Evolutionary conservation across 2,888 invertebrate species (phyloP).

Genomic region (Trichacis sp.): DNA sequence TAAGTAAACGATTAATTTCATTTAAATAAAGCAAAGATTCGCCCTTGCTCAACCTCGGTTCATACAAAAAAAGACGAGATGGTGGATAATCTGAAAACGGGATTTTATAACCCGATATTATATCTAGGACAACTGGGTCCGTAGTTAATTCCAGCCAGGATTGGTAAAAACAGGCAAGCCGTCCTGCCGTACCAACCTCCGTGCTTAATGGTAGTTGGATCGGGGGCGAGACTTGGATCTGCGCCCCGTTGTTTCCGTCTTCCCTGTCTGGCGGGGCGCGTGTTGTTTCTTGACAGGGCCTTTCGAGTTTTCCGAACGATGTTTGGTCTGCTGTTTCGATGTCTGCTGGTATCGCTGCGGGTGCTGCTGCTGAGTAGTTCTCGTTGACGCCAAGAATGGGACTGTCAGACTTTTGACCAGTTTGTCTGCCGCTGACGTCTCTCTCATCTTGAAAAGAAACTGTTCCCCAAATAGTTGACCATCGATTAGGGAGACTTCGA

Average conservation of each 20-base stretch:
- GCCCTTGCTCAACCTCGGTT: constrained; percentile 1
- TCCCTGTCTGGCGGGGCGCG: not conserved
- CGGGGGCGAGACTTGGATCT: not conserved
- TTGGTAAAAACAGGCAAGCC: not conserved
- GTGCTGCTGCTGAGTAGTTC: too few relatives aligned
- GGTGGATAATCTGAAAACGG: constrained; percentile 11
- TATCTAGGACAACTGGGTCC: not conserved
- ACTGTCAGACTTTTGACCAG: constrained; percentile 13
- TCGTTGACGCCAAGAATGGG: not conserved
- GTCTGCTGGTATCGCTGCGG: not conserved
- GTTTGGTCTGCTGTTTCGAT: not conserved
- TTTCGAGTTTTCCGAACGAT: not conserved
- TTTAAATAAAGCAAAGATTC: not conserved
- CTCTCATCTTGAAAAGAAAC: constrained; percentile 18
- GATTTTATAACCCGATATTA: constrained; percentile 20
- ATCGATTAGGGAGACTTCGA: constrained; percentile 19
- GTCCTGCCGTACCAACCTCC: not conserved
- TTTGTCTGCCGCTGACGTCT: constrained; percentile 22
- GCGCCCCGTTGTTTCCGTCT: not conserved
- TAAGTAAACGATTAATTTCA: constrained; percentile 1
- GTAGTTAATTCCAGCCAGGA: constrained; percentile 4
- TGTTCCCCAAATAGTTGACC: constrained; percentile 24
- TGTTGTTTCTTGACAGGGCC: not conserved
- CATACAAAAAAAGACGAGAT: not conserved
- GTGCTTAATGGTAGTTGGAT: too few relatives aligned